phyloP scores from a whole-genome alignment of 2,888 invertebrate species.

The Aporophyla nigra region DNA sequence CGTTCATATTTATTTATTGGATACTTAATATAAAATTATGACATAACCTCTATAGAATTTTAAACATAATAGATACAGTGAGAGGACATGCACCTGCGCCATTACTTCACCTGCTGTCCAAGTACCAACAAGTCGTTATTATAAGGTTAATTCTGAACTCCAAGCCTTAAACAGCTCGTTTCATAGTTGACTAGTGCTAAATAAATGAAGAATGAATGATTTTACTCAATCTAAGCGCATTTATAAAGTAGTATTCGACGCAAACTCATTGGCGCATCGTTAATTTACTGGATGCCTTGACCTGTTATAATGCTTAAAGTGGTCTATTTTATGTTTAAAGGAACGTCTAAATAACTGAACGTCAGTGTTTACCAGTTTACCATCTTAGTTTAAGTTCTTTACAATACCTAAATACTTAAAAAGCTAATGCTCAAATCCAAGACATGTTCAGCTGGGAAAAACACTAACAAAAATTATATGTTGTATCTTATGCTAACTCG shows the following conservation, averaged over 20 bases:
- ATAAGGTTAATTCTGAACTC: constrained; percentile 57
- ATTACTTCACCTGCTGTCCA: constrained; percentile 17
- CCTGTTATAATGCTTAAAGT: constrained; percentile 2
- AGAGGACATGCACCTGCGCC: constrained; percentile 57
- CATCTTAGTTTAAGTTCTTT: not conserved
- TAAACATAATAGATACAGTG: constrained; percentile 50
- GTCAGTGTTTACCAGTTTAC: not conserved
- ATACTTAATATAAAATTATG: constrained; percentile 25
- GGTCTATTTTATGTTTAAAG: not conserved
- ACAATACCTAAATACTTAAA: not conserved
- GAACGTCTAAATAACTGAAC: not conserved
- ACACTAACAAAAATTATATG: no score
- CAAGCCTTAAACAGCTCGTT: constrained; percentile 34
- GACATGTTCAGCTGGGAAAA: not conserved
- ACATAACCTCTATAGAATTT: constrained; percentile 51
- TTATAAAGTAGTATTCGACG: constrained; percentile 4
- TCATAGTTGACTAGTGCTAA: constrained; percentile 20
- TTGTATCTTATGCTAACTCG: no score
- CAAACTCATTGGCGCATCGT: not conserved
- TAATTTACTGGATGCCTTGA: constrained; percentile 7
- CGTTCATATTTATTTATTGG: not conserved
- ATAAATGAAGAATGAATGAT: constrained; percentile 31
- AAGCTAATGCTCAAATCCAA: not conserved
- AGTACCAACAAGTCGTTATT: constrained; percentile 26
- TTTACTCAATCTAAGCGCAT: constrained; percentile 10